Percentiles rank a stretch among this genome's conserved stretches.
These are phyloP conservation scores for Anastatus disparis DNA, from an alignment of 1,140 invertebrate genomes.

Conservation along the genomic window DNA sequence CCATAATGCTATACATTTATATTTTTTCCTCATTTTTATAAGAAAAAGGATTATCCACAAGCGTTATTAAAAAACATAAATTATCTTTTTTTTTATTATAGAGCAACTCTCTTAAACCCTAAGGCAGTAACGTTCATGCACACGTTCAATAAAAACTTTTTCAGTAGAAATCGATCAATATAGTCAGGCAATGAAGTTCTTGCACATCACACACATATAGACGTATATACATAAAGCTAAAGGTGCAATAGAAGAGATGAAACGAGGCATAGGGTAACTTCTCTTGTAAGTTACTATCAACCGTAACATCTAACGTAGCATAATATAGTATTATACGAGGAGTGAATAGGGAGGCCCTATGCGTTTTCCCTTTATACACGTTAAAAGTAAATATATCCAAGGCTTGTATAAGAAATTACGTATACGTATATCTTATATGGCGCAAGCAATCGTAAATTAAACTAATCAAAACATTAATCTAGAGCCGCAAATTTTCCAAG, in stretches of 20 bases:
- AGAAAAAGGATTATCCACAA: neutral
- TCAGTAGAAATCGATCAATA: constrained; percentile 34
- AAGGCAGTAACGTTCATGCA: too few species aligned
- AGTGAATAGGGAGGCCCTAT: neutral
- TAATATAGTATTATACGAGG: constrained; percentile 15
- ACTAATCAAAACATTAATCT: constrained; percentile 35
- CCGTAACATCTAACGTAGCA: constrained; percentile 21
- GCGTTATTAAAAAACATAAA: constrained; percentile 27
- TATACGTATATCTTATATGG: too few species aligned
- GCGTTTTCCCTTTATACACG: too few species aligned
- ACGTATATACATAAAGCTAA: too few species aligned
- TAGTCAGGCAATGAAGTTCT: constrained; percentile 18
- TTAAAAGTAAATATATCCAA: too few species aligned
- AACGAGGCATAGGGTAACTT: too few species aligned
- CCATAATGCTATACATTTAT: too few species aligned
- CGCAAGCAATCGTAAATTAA: constrained; percentile 34
- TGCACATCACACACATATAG: neutral
- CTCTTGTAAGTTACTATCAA: constrained; percentile 9
- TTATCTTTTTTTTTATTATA: too few species aligned
- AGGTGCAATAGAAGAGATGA: constrained; percentile 14
- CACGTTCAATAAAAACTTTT: constrained; percentile 25
- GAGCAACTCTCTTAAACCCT: too few species aligned
- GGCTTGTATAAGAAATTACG: too few species aligned
- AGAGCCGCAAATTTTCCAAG: neutral
- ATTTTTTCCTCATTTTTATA: too few species aligned